phyloP scores from a whole-genome alignment of 2,113 vertebrate species.

The Anarrhichthys ocellatus region DNA sequence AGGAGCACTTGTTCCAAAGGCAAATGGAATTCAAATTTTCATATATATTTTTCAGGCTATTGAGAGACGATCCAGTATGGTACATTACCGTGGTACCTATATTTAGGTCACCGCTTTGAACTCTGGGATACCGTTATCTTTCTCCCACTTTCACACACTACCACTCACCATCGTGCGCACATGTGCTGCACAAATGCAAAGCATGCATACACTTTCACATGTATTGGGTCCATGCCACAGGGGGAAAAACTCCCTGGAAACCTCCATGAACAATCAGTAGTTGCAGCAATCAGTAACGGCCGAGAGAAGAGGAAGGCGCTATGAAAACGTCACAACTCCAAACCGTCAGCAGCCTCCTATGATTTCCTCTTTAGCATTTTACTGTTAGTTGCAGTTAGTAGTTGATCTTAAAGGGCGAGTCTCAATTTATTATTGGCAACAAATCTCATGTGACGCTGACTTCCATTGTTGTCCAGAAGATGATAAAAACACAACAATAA shows the following conservation, averaged over 20 bases:
- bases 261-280: constrained; percentile 24
- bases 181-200: constrained; percentile 29
- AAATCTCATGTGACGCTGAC: background rate
- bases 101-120: constrained; percentile 79
- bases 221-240: constrained; percentile 45
- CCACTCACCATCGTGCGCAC: background rate
- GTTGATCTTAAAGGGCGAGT: background rate
- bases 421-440: background rate
- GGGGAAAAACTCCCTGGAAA: constrained; percentile 43
- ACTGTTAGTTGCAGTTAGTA: background rate
- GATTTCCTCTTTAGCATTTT: constrained; percentile 6
- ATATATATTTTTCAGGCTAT: constrained; percentile 41
- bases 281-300: constrained; percentile 34
- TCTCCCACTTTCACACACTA: constrained; percentile 1
- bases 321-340: constrained; percentile 4
- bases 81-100: constrained; percentile 64
- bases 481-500: background rate
- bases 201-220: constrained; percentile 41
- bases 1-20: constrained; percentile 11
- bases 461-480: background rate
- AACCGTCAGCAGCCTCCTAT: background rate
- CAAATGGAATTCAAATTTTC: constrained; percentile 31
- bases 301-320: background rate
- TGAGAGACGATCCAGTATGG: constrained; percentile 32
- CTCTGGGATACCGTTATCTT: constrained; percentile 53